phyloP scores from a whole-genome alignment of 2,888 invertebrate genomes.

The Hedychridium roseum region DNA sequence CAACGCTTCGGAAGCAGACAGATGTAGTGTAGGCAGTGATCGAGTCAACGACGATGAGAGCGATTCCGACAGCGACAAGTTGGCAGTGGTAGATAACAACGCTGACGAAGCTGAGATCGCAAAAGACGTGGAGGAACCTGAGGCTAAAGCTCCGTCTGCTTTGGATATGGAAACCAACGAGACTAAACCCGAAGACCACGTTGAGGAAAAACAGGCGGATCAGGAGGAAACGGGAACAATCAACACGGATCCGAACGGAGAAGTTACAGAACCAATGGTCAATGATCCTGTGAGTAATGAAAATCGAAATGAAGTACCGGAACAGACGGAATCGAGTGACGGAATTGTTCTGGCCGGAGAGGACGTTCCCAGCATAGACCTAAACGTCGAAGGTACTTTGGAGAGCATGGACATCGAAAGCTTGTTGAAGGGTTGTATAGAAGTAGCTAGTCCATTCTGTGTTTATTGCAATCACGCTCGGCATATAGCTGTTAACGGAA shows the following conservation, averaged over 20 bases:
- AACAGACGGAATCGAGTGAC: constrained; percentile 40
- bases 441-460: constrained; percentile 75
- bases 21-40: constrained; percentile 33
- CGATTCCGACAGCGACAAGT: constrained; percentile 55
- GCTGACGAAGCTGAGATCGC: constrained; percentile 35
- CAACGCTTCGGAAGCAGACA: constrained; percentile 33
- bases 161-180: background rate
- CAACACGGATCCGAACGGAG: constrained; percentile 8
- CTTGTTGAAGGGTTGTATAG: constrained; percentile 77
- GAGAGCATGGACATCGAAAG: constrained; percentile 78
- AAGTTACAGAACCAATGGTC: constrained; percentile 2
- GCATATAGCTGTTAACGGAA: constrained; percentile 84
- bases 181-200: too few relatives aligned
- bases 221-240: constrained; percentile 26
- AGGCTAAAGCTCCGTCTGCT: background rate
- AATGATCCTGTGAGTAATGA: constrained; percentile 16
- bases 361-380: constrained; percentile 74
- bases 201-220: too few relatives aligned
- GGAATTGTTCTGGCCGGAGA: constrained; percentile 69
- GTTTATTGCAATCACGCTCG: constrained; percentile 88
- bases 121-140: constrained; percentile 15
- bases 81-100: constrained; percentile 46
- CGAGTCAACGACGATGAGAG: constrained; percentile 45
- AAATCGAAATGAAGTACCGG: constrained; percentile 1
- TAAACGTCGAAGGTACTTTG: constrained; percentile 77